Conservation (phyloP, 1,140 invertebrate genomes). For the Trichonephila clavata region DNA sequence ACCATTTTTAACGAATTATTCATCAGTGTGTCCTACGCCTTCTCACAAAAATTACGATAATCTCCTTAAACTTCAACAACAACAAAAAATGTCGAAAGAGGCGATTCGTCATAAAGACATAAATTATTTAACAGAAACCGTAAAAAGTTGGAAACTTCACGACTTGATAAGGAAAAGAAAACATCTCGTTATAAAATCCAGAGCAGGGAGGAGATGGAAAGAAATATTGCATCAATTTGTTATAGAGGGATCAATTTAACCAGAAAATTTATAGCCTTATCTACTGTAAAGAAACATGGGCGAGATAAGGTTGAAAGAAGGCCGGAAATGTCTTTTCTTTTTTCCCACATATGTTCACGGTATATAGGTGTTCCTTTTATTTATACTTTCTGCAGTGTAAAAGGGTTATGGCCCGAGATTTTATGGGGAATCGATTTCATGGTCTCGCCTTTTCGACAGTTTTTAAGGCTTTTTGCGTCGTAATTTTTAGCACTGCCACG, state of each 20-base stretch:
- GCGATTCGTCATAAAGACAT: neutral
- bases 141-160: neutral
- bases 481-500: constrained; percentile 28
- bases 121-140: constrained; percentile 1
- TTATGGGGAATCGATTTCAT: constrained; percentile 61
- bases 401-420: constrained; percentile 47
- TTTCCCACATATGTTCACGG: constrained; percentile 7
- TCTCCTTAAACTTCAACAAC: neutral
- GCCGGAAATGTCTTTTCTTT: neutral
- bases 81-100: neutral
- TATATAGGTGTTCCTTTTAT: constrained; percentile 34
- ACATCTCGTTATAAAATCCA: neutral
- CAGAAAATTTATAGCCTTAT: constrained; percentile 23
- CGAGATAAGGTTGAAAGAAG: constrained; percentile 9
- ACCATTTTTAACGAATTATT: too few species aligned
- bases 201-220: neutral
- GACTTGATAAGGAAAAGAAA: neutral
- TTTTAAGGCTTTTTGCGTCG: constrained; percentile 54
- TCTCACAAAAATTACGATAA: too few species aligned
- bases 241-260: constrained; percentile 23
- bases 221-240: constrained; percentile 24
- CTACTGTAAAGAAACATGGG: constrained; percentile 10
- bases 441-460: constrained; percentile 52
- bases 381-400: constrained; percentile 3
- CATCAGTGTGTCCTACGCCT: too few species aligned